Evolutionary conservation across 2,797 vertebrate genomes (phyloP).

Genomic region (Gobio occitaniae): DNA sequence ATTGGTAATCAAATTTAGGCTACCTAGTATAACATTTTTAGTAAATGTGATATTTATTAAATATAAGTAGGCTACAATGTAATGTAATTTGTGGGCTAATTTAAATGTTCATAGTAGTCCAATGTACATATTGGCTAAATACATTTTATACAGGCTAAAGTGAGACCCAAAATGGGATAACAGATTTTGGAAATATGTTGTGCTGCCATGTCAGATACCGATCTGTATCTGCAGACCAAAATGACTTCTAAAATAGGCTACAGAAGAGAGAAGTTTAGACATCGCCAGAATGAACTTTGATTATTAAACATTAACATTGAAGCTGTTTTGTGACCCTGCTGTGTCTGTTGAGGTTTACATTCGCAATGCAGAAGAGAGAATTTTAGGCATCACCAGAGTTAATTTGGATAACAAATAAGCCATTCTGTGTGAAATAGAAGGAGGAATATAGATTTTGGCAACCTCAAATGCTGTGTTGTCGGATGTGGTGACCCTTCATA

Average conservation of each 20-base stretch:
- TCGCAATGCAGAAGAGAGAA: too few relatives aligned
- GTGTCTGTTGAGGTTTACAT: too few relatives aligned
- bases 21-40: background rate
- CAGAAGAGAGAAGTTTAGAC: background rate
- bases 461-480: background rate
- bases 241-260: background rate
- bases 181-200: background rate
- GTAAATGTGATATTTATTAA: background rate
- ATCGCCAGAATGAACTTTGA: background rate
- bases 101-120: background rate
- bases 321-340: too few relatives aligned
- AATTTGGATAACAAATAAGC: background rate
- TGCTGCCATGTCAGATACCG: background rate
- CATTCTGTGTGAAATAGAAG: background rate
- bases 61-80: background rate
- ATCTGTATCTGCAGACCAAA: too few relatives aligned
- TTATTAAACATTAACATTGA: too few relatives aligned
- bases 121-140: background rate
- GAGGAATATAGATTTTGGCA: background rate
- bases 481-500: background rate
- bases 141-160: background rate
- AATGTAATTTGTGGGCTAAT: background rate
- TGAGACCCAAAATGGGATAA: background rate
- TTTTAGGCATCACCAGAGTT: background rate
- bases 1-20: background rate